phyloP scores from a whole-genome alignment of 2,113 vertebrate species.

The Datnioides undecimradiatus region DNA sequence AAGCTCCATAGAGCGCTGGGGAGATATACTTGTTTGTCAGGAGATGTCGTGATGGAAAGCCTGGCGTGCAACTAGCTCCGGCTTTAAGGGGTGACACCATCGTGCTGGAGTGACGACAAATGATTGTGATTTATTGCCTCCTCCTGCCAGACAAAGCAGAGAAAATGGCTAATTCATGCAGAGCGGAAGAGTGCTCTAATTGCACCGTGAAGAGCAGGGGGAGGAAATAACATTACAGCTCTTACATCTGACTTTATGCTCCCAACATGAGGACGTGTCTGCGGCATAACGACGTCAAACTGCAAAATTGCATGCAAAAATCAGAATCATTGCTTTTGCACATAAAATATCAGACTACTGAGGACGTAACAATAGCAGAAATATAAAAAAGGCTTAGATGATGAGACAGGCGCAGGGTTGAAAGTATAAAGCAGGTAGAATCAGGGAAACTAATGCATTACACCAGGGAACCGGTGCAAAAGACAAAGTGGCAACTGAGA shows the following conservation, averaged over 20 bases:
- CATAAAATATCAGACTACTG: neutral
- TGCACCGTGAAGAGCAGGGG: slow-evolving; percentile 4
- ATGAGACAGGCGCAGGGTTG: too few species aligned
- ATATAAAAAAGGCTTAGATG: too few species aligned
- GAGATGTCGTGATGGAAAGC: neutral
- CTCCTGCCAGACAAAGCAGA: slow-evolving; percentile 1
- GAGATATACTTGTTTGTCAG: slow-evolving; percentile 25
- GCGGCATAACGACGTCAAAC: neutral
- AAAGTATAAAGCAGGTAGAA: too few species aligned
- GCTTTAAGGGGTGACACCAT: neutral
- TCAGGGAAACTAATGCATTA: too few species aligned
- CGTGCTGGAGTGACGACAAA: neutral
- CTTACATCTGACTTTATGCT: neutral
- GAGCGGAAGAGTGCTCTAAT: neutral
- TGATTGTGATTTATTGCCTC: slow-evolving; percentile 23
- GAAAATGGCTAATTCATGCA: slow-evolving; percentile 16
- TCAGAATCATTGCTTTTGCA: neutral
- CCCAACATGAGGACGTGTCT: neutral
- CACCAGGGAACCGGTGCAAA: too few species aligned
- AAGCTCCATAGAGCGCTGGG: neutral
- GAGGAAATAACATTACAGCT: neutral
- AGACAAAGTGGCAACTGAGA: too few species aligned
- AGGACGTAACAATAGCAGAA: too few species aligned
- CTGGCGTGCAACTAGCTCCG: neutral
- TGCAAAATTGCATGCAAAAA: neutral